Base-by-base conservation (phyloP, 1,140 invertebrate genomes). In the Brachionus asplanchnoidis region DNA sequence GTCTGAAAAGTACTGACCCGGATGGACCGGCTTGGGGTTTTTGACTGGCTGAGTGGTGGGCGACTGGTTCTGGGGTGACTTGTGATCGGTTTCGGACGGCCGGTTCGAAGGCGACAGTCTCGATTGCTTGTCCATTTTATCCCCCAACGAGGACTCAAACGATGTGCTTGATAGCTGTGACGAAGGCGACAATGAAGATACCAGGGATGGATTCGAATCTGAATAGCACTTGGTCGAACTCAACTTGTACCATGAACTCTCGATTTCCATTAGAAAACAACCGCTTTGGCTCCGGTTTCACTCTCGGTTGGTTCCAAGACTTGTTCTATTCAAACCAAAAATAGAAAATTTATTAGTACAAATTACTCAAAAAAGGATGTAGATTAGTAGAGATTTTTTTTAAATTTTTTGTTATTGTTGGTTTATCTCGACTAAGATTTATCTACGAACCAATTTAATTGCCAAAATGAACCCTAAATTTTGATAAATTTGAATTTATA, bases 401-500 rank as follows among this genome's bases (percentile, higher is more conserved):
- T n/a, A n/a, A 36, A 36, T 36, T 36, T 36, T 36, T 36, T 36
- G 5, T 2, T 36, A 7, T 36, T 36, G 32, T 36, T 36, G 32
- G 32, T 36, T 73, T 73, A 73, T 73, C 68, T 73, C 40, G 68
- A 73, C 32, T 68, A 68, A 68, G 66, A 68, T 73, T 73, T 73
- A 73, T 73, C 68, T 42, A 36, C 40, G 32, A 73, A 42, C 26
- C 26, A 32, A 68, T 40, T 68, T 68, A 32, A 68, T 68, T 68
- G 28, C 36, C 40, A 73, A 42, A 17, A 42, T 42, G 36, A 73
- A 73, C 40, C 32, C 42, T 42, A 40, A 42, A 73, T 20, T 42
- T 73, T 73, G 68, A 73, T 73, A 73, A 73, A 73, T 73, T 73
- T 73, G 68, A 73, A 73, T 73, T 73, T 73, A 73, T 73, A 73